Evolutionary conservation across 2,113 vertebrate species (phyloP), one percentile per base, ranked within the genome.

Genomic region (Ceyx melanurus): DNA sequence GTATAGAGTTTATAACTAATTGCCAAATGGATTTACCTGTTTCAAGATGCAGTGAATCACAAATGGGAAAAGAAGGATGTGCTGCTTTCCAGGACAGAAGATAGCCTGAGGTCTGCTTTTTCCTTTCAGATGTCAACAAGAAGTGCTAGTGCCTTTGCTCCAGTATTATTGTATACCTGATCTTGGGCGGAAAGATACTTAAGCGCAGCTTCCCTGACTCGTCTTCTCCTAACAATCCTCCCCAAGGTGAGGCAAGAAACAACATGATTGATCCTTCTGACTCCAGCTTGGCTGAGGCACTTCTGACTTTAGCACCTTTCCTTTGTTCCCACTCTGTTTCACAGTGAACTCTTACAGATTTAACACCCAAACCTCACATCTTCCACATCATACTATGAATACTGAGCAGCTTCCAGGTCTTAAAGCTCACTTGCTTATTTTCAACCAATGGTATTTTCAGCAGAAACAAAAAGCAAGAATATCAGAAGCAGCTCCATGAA

Each of bases 231-330:
- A 93, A 78, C 76, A 89, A 42, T 67, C 73, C 48, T 94, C 81
- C 84, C 35, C 83, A 84, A 84, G 74, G 77, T 96, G 66, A 89
- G 91, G 70, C 93, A 95, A 90, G 94, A 95, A 93, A 74, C 66
- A 92, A 93, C 94, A 93, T 13, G 94, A 95, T 77, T 92, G 86
- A 95, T 96, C 87, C 83, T 90, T 78, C 77, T 86, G 89, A 77
- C 92, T 96, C 91, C 91, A 84, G 79, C 54, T 73, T 91, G 92
- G 62, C 92, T 95, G 82, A 85, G 67, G 58, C 58, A 82, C 29
- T 60, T 92, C 67, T 93, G 66, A 91, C 78, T 93, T 84, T 62
- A 91, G 73, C 56, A 83, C 80, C 60, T 14, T 92, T 46, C 70
- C 48, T 94, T 91, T 88, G 72, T 95, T 93, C 53, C 48, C 80